These are phyloP conservation scores for Channa striata DNA, from an alignment of 2,797 vertebrate species.

Conservation along the genomic window DNA sequence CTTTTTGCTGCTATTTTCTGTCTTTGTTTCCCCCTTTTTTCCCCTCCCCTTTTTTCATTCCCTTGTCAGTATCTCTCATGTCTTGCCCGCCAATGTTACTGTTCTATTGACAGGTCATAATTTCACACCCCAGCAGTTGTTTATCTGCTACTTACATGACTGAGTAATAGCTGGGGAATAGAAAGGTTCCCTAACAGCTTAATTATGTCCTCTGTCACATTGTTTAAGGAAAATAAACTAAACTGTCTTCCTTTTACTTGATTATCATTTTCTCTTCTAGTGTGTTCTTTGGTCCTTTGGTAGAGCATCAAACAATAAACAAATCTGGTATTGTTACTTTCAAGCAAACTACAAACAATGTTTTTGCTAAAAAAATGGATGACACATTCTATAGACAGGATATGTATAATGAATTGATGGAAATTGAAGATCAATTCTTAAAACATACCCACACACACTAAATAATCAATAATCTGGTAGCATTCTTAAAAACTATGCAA, in stretches of 20 bases:
- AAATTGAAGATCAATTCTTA: no score
- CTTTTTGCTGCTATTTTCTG: conserved; percentile 26
- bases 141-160: conserved; percentile 61
- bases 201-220: conserved; percentile 66
- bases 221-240: conserved; percentile 72
- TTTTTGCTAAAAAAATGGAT: no score
- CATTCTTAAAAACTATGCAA: no score
- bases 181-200: conserved; percentile 55
- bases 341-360: no score
- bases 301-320: neutral
- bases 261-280: neutral
- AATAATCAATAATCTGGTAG: no score
- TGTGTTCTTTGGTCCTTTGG: neutral
- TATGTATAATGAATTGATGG: no score
- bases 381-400: no score
- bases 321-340: no score
- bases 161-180: conserved; percentile 56
- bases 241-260: conserved; percentile 22
- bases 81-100: conserved; percentile 38
- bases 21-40: conserved; percentile 27
- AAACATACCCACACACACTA: no score
- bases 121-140: conserved; percentile 61
- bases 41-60: conserved; percentile 11
- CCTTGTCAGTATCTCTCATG: conserved; percentile 51
- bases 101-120: conserved; percentile 65